Percentiles rank a stretch among this genome's conserved stretches.
Conservation (phyloP, 2,797 vertebrate genomes). For the Phyllotis vaccarum region DNA sequence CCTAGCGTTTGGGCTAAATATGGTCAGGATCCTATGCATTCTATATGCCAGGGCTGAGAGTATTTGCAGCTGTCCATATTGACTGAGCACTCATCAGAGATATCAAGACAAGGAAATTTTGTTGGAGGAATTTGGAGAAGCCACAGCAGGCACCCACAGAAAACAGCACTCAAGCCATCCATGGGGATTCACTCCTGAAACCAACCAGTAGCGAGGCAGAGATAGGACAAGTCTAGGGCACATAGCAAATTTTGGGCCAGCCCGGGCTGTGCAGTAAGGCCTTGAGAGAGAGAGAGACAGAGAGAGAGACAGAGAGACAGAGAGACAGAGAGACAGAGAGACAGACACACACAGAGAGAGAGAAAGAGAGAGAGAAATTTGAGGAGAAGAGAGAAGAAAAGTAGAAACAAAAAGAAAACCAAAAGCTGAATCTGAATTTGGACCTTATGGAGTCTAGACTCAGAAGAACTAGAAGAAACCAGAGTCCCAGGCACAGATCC, state of each 20-base stretch:
- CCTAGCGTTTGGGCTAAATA: rapidly evolving
- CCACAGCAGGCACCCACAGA: neutral
- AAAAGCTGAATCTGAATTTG: neutral
- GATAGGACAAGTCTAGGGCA: neutral
- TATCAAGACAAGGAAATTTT: neutral
- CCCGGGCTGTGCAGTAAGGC: no score
- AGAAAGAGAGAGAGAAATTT: neutral
- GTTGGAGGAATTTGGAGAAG: neutral
- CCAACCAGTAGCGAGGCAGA: neutral
- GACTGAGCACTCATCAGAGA: rapidly evolving
- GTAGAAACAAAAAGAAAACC: neutral
- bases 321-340: neutral
- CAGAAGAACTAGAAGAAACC: neutral
- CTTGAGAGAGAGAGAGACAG: neutral
- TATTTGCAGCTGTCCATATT: rapidly evolving
- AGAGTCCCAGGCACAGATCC: neutral
- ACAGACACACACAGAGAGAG: no score
- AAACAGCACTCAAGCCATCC: neutral
- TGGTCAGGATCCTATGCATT: rapidly evolving
- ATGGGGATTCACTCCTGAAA: neutral
- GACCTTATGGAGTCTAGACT: neutral
- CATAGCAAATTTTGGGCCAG: neutral
- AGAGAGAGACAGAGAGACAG: no score
- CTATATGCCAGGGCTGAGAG: no score
- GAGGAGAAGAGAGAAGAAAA: no score